Conservation (phyloP, 2,888 invertebrate species). For the Drosophila anomalata region DNA sequence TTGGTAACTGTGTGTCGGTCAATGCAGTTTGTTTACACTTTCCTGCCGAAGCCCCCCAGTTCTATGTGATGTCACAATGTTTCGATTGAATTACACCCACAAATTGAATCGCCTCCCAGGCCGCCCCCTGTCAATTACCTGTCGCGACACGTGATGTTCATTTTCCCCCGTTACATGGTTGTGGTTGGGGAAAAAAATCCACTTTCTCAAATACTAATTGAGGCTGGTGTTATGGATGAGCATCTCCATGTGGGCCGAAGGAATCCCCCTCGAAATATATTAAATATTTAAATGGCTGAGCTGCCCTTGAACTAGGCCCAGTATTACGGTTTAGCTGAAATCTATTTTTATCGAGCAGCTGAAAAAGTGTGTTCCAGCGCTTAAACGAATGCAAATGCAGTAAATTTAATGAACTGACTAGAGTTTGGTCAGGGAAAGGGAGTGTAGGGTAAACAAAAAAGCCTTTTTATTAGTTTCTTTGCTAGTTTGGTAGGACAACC, state of each 20-base stretch:
- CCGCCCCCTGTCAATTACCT: conserved; percentile 52
- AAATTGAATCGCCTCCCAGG: conserved; percentile 10
- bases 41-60: conserved; percentile 34
- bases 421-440: not conserved
- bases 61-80: conserved; percentile 47
- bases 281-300: not conserved
- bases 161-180: conserved; percentile 22
- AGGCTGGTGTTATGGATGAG: not conserved
- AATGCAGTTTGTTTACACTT: conserved; percentile 54
- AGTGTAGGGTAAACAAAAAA: not conserved
- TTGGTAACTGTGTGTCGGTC: conserved; percentile 25
- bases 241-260: conserved; percentile 9
- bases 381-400: conserved; percentile 37
- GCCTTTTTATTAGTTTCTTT: not conserved
- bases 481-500: no score
- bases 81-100: conserved; percentile 32
- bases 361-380: conserved; percentile 10
- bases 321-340: conserved; percentile 14
- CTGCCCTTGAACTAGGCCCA: conserved; percentile 29
- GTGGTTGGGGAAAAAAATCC: conserved; percentile 16
- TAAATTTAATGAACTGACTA: conserved; percentile 26
- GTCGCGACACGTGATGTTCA: conserved; percentile 54
- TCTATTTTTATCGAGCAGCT: not conserved
- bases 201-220: conserved; percentile 41
- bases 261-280: conserved; percentile 15